phyloP scores from a whole-genome alignment of 2,113 vertebrate species.

The Pyrgilauda ruficollis region DNA sequence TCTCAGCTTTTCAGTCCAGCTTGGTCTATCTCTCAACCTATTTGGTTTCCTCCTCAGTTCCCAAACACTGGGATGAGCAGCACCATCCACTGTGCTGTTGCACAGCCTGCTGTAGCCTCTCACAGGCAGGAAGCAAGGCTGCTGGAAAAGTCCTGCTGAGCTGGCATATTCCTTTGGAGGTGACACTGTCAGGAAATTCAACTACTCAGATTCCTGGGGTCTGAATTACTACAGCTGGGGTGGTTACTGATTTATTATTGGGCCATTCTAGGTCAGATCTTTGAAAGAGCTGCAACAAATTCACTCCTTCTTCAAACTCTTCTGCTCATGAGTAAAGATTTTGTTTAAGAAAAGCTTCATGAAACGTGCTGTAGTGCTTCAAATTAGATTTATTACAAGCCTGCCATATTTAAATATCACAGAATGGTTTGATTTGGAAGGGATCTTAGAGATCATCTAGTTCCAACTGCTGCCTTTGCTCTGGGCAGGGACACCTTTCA shows the following conservation, averaged over 20 bases:
- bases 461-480: accelerated
- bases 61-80: accelerated
- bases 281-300: background rate
- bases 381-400: background rate
- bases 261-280: background rate
- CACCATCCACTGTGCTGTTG: background rate
- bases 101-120: background rate
- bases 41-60: background rate
- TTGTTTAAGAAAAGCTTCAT: background rate
- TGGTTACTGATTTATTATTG: background rate
- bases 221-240: background rate
- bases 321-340: background rate
- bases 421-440: background rate
- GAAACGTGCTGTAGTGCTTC: background rate
- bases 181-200: background rate
- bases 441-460: background rate
- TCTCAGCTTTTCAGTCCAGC: background rate
- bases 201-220: background rate
- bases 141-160: background rate
- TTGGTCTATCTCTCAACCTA: background rate
- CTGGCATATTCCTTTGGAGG: background rate
- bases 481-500: background rate
- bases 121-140: background rate
- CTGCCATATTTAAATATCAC: background rate
- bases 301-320: background rate